Evolutionary conservation across 2,797 vertebrate genomes (phyloP).

Genomic region (Avahi laniger): DNA sequence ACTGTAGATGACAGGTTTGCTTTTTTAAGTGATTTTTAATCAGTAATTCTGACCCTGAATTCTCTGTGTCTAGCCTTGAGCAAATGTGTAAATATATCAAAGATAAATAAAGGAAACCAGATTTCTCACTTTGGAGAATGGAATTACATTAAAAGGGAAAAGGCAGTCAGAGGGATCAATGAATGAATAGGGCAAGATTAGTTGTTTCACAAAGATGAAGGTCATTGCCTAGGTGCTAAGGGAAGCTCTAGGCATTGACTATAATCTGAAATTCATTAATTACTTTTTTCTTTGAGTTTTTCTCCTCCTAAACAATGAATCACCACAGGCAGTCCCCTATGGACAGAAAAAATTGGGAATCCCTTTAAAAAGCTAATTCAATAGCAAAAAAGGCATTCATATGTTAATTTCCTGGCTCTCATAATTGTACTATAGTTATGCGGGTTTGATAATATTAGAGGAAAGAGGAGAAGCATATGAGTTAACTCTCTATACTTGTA

Average conservation of each 20-base stretch:
- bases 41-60: neutral
- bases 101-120: neutral
- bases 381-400: too few relatives aligned
- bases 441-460: too few relatives aligned
- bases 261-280: neutral
- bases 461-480: neutral
- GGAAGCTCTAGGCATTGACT: neutral
- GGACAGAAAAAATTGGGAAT: neutral
- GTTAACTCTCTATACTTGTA: neutral
- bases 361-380: neutral
- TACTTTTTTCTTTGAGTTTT: neutral
- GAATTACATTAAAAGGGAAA: neutral
- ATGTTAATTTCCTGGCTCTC: neutral
- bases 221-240: neutral
- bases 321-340: neutral
- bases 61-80: neutral
- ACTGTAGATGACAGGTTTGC: accelerated
- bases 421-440: accelerated
- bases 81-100: neutral
- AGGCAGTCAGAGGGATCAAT: neutral
- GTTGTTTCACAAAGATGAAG: neutral
- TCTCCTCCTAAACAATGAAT: neutral
- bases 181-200: neutral
- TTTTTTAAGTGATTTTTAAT: neutral
- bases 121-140: neutral